These are phyloP conservation scores for Alethe castanea DNA, from an alignment of 2,113 vertebrate genomes.

Conservation along the genomic window DNA sequence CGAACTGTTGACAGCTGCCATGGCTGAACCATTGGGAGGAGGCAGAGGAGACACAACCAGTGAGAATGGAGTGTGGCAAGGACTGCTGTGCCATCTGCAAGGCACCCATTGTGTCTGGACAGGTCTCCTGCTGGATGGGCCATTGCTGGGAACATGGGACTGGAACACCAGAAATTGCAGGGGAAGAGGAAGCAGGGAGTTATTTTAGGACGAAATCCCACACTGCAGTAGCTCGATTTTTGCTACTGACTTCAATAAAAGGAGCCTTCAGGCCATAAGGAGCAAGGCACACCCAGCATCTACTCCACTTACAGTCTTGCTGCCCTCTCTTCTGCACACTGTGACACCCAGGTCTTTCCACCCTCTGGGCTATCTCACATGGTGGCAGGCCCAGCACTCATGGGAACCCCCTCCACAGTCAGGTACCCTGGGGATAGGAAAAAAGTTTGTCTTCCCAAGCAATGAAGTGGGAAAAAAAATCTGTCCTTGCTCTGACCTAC, in stretches of 20 bases:
- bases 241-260: neutral
- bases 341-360: neutral
- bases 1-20: neutral
- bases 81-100: neutral
- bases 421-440: neutral
- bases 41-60: accelerated
- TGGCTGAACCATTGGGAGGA: neutral
- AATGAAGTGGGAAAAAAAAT: neutral
- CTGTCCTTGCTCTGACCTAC: neutral
- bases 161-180: neutral
- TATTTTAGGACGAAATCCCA: neutral
- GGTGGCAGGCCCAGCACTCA: accelerated
- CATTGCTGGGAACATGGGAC: neutral
- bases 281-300: neutral
- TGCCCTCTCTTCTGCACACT: accelerated
- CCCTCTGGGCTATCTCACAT: neutral
- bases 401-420: neutral
- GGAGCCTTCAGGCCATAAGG: neutral
- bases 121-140: neutral
- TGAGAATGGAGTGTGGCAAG: neutral
- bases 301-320: neutral
- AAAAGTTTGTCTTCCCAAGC: neutral
- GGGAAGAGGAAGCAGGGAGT: neutral
- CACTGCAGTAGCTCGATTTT: neutral
- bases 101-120: neutral